Base-by-base conservation (phyloP, 1,140 invertebrate species). In the Leptonema lineaticorne region DNA sequence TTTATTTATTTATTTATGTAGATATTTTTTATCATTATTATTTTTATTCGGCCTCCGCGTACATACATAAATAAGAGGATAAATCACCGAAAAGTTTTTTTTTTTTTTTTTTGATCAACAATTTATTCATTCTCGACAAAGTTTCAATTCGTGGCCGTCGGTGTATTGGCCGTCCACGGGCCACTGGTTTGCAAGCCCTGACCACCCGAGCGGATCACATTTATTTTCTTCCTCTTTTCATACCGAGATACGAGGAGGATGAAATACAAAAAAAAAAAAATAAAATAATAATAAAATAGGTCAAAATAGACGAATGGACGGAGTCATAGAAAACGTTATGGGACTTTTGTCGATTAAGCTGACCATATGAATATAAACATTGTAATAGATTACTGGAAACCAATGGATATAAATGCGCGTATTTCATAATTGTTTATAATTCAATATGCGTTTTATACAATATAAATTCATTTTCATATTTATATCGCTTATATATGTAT, bases 271-370 rank as follows among this genome's bases (percentile, higher is more conserved):
- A n/a, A n/a, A n/a, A n/a, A n/a, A n/a, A n/a, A n/a, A n/a, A n/a
- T n/a, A 71, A 45, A 71, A 71, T 68, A 68, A 59, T 59, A 64
- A 59, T 28, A 59, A 71, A 71, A 71, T 68, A 65, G 69, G 69
- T 68, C 69, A 71, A 68, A 68, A 71, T 60, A 50, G 18, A 64
- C 30, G 62, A 64, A 64, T 64, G 50, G 62, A 46, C 62, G 24
- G n/a, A n/a, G n/a, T n/a, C 33, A 8, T 24, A n/a, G 22, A 24
- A 24, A 53, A 53, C 27, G 50, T 53, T 24, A 53, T 20, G 50
- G 22, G 50, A 53, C 50, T 53, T 53, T 41, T 53, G 20, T 24
- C 50, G 50, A 53, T 53, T 53, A 53, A 53, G 50, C 50, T 53
- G 50, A 53, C 50, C 50, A n/a, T n/a, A n/a, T n/a, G n/a, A n/a